phyloP scores from a whole-genome alignment of 2,113 vertebrate genomes.

The Burhinus oedicnemus region DNA sequence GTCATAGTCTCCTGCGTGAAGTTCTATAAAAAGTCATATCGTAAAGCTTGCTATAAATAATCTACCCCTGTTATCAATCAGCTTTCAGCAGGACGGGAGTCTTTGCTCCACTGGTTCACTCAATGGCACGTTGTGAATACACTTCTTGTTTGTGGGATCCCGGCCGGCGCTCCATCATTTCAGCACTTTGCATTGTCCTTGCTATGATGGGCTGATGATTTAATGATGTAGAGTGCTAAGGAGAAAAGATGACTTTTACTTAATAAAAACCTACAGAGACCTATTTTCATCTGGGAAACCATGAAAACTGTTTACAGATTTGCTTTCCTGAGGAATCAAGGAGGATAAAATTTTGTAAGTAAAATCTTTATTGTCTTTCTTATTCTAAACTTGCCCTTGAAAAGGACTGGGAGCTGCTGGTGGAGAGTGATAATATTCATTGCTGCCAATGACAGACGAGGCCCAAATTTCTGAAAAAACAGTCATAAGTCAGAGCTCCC shows the following conservation, averaged over 20 bases:
- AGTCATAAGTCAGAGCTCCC: background rate
- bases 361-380: background rate
- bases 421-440: background rate
- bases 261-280: slow-evolving; percentile 7
- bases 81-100: background rate
- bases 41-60: slow-evolving; percentile 47
- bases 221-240: slow-evolving; percentile 1
- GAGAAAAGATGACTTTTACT: slow-evolving; percentile 22
- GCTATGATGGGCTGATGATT: slow-evolving; percentile 54
- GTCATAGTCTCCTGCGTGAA: background rate
- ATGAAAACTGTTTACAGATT: background rate
- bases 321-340: background rate
- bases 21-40: slow-evolving; percentile 5
- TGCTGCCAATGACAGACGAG: background rate
- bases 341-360: background rate
- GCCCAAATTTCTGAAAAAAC: background rate
- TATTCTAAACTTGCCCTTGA: background rate
- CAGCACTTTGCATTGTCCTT: slow-evolving; percentile 18
- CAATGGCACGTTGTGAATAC: background rate
- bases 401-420: background rate
- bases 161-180: slow-evolving; percentile 44
- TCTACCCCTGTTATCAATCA: slow-evolving; percentile 10
- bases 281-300: background rate
- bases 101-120: slow-evolving; percentile 32
- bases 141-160: slow-evolving; percentile 43